phyloP scores from a whole-genome alignment of 2,113 vertebrate genomes.

The Istiophorus platypterus region DNA sequence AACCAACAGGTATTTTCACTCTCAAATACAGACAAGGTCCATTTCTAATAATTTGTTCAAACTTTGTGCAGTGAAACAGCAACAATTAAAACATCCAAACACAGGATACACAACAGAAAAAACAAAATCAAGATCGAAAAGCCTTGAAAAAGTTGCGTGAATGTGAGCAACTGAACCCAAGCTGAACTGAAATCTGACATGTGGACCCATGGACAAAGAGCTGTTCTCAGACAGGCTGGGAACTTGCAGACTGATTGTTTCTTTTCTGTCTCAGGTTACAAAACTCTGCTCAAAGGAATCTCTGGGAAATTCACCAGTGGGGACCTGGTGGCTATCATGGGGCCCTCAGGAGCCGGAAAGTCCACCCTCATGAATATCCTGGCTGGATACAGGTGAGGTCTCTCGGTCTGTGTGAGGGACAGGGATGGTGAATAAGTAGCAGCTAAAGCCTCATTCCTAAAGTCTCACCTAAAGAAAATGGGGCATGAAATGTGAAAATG shows the following conservation, averaged over 20 bases:
- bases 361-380: conserved; percentile 98
- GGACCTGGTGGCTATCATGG: conserved; percentile 97
- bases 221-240: conserved; percentile 44
- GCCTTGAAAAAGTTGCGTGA: too few relatives aligned
- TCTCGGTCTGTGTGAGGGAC: neutral
- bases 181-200: conserved; percentile 40
- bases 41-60: too few relatives aligned
- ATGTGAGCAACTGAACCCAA: neutral
- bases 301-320: conserved; percentile 94
- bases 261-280: conserved; percentile 87
- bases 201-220: conserved; percentile 43
- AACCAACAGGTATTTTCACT: too few relatives aligned
- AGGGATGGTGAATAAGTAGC: neutral
- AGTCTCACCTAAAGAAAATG: too few relatives aligned
- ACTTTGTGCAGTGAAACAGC: too few relatives aligned
- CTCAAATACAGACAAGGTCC: too few relatives aligned
- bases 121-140: too few relatives aligned
- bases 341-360: conserved; percentile 96
- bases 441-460: too few relatives aligned
- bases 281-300: conserved; percentile 94
- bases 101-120: too few relatives aligned
- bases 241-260: conserved; percentile 57
- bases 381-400: conserved; percentile 93
- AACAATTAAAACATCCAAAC: too few relatives aligned
- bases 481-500: too few relatives aligned